Percentiles rank a stretch among this genome's conserved stretches.
These are phyloP conservation scores for Chloroceryle inda DNA, from an alignment of 2,797 vertebrate species.

Conservation along the genomic window DNA sequence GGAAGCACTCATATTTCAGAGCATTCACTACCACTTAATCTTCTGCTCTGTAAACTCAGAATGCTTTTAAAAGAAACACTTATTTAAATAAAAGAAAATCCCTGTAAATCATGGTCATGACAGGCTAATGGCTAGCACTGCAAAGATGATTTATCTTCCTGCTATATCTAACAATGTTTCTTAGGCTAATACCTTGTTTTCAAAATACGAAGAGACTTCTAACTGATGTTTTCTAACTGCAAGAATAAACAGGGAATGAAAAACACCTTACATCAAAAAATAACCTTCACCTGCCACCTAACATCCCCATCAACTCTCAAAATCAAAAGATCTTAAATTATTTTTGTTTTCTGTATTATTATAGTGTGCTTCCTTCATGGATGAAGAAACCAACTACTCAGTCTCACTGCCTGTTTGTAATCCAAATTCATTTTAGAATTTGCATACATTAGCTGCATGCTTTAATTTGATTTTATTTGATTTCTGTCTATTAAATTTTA, in stretches of 20 bases:
- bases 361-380: background rate
- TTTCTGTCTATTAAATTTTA: conserved; percentile 17
- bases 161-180: conserved; percentile 26
- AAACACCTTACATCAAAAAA: background rate
- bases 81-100: conserved; percentile 49
- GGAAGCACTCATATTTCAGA: background rate
- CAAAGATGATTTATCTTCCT: conserved; percentile 41
- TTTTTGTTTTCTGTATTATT: background rate
- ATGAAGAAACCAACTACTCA: background rate
- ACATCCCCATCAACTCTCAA: background rate
- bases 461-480: conserved; percentile 47
- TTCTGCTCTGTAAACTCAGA: conserved; percentile 17
- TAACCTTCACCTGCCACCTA: background rate
- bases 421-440: background rate
- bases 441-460: background rate
- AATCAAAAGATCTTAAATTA: background rate
- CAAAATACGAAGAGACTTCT: conserved; percentile 6
- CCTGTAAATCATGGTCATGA: conserved; percentile 18
- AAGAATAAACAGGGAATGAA: background rate
- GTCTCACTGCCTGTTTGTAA: background rate
- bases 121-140: conserved; percentile 24
- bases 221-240: conserved; percentile 25
- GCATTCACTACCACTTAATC: conserved; percentile 1
- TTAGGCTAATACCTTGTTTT: conserved; percentile 22
- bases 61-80: conserved; percentile 46